Percentiles rank a stretch among this genome's conserved stretches.
Evolutionary conservation across 2,113 vertebrate species (phyloP).

Genomic region (Mixornis gularis): DNA sequence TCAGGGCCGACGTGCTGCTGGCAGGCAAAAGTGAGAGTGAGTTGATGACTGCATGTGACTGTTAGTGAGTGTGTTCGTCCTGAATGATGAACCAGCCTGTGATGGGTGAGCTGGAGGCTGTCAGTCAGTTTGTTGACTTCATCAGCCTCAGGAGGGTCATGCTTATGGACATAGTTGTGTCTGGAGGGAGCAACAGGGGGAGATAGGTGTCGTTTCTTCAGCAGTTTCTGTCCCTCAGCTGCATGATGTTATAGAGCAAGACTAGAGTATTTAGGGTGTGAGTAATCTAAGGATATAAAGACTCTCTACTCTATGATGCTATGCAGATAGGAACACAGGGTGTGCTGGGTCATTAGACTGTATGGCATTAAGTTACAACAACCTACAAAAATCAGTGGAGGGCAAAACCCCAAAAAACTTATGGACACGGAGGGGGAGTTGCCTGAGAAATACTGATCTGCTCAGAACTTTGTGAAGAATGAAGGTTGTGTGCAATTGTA

Average conservation of each 20-base stretch:
- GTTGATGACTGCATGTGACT: background rate
- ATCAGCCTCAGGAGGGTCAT: accelerated
- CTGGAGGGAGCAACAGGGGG: background rate
- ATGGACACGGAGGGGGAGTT: background rate
- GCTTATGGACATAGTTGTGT: accelerated
- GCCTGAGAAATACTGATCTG: background rate
- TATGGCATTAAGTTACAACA: background rate
- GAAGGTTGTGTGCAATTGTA: background rate
- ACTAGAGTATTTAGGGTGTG: background rate
- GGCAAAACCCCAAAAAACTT: background rate
- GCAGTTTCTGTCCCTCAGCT: background rate
- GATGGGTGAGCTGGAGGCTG: background rate
- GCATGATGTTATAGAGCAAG: background rate
- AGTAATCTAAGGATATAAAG: background rate
- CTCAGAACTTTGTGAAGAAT: background rate
- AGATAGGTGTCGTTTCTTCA: background rate
- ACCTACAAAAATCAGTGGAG: background rate
- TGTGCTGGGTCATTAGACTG: background rate
- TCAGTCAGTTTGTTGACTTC: background rate
- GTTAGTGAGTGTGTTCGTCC: background rate
- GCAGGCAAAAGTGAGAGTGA: background rate
- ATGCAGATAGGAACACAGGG: accelerated
- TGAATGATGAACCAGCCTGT: background rate
- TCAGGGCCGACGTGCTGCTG: background rate
- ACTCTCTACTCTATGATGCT: background rate